Evolutionary conservation across 1,140 invertebrate species (phyloP).

Genomic region (Sesamia nonagrioides): DNA sequence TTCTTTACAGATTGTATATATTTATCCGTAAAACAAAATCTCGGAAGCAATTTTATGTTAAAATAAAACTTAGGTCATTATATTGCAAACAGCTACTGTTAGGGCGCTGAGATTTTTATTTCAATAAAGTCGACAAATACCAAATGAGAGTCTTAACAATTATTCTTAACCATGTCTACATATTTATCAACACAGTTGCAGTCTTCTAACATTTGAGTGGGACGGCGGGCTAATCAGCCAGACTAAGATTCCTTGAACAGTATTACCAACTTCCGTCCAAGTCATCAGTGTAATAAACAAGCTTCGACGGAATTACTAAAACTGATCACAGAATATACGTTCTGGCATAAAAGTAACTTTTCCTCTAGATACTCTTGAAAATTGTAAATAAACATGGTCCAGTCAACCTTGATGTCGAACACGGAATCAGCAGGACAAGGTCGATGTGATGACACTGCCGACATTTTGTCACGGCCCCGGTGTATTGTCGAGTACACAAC

Average conservation of each 20-base stretch:
- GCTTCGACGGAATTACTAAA: not conserved
- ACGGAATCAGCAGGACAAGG: constrained; percentile 74
- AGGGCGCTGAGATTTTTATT: too few species aligned
- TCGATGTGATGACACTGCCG: constrained; percentile 68
- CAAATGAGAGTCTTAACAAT: too few species aligned
- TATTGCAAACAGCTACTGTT: too few species aligned
- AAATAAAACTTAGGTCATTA: too few species aligned
- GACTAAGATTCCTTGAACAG: constrained; percentile 6
- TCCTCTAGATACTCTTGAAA: constrained; percentile 6
- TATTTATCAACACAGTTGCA: not conserved
- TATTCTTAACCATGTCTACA: not conserved
- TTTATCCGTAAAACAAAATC: too few species aligned
- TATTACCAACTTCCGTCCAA: not conserved
- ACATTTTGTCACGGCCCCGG: constrained; percentile 67
- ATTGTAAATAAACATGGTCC: constrained; percentile 55
- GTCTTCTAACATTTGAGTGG: not conserved
- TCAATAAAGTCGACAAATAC: too few species aligned
- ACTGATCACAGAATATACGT: not conserved
- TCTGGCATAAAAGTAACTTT: not conserved
- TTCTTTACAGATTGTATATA: too few species aligned
- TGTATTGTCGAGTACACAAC: constrained; percentile 64
- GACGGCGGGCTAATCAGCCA: not conserved
- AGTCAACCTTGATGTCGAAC: constrained; percentile 69
- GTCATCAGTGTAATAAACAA: not conserved
- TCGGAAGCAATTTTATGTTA: too few species aligned